A percentile compares a stretch with the other conserved stretches of the same genome.
These are phyloP conservation scores for Sebastes reedi DNA, from an alignment of 2,797 vertebrate species.

Conservation along the genomic window DNA sequence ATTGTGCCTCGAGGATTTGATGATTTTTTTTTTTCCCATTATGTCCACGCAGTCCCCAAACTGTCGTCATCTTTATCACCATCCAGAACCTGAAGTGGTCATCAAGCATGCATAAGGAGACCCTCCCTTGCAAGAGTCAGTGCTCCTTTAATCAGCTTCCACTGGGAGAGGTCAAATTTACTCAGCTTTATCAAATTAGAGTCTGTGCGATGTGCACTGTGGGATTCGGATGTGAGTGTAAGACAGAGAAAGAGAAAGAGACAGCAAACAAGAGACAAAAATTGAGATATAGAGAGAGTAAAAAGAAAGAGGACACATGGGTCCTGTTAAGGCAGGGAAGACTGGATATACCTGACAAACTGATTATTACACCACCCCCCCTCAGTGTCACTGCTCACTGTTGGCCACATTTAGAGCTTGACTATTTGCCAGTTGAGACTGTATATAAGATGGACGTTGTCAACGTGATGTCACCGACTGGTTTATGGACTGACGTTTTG, in stretches of 20 bases:
- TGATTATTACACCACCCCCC: background rate
- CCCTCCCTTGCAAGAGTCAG: slow-evolving; percentile 29
- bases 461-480: too few species aligned
- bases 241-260: background rate
- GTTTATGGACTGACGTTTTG: too few species aligned
- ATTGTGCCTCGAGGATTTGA: background rate
- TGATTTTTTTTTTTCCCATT: background rate
- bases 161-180: slow-evolving; percentile 42
- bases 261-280: background rate
- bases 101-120: slow-evolving; percentile 10
- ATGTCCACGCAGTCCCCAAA: slow-evolving; percentile 1
- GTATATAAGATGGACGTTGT: too few species aligned
- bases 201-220: slow-evolving; percentile 9
- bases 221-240: background rate
- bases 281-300: background rate
- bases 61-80: slow-evolving; percentile 28
- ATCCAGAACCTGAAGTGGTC: slow-evolving; percentile 22
- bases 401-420: background rate
- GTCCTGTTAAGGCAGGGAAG: background rate
- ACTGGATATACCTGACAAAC: background rate
- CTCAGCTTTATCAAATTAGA: slow-evolving; percentile 50
- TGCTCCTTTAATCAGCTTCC: slow-evolving; percentile 41
- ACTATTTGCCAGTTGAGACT: background rate
- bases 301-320: slow-evolving; percentile 7
- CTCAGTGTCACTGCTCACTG: background rate